Evolutionary conservation across 1,140 invertebrate species (phyloP).

Genomic region (Trichonephila clavipes): DNA sequence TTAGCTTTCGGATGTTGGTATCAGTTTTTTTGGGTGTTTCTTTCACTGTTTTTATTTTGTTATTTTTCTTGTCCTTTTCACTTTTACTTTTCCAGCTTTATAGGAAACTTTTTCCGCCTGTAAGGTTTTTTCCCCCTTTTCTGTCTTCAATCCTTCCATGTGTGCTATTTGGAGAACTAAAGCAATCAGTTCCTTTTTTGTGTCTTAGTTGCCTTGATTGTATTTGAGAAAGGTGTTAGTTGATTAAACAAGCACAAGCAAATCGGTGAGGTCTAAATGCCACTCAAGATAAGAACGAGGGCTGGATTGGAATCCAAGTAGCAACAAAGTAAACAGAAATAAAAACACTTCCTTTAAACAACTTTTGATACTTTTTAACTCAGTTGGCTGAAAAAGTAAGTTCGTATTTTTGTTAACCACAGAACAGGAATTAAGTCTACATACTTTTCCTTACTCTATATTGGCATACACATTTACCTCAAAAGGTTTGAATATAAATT

Average conservation of each 20-base stretch:
- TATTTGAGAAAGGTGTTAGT: constrained; percentile 47
- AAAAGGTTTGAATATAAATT: too few species aligned
- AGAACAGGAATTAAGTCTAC: too few species aligned
- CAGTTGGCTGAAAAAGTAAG: too few species aligned
- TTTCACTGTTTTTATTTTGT: background rate
- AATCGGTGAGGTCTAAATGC: constrained; percentile 2
- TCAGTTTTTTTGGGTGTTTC: constrained; percentile 40
- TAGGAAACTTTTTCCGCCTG: background rate
- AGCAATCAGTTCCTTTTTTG: constrained; percentile 57
- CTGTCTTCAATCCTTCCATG: background rate
- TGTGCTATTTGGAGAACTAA: constrained; percentile 48
- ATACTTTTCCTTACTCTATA: too few species aligned
- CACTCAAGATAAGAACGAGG: background rate
- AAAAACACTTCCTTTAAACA: background rate
- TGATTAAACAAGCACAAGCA: constrained; percentile 60
- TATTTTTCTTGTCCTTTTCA: constrained; percentile 15
- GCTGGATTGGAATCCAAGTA: background rate
- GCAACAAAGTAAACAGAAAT: background rate
- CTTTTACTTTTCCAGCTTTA: constrained; percentile 2
- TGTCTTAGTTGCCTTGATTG: constrained; percentile 41
- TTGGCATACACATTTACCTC: too few species aligned
- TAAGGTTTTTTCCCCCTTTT: background rate
- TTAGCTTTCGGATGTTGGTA: constrained; percentile 41
- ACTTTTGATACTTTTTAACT: background rate
- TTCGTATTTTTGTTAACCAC: too few species aligned